phyloP scores from a whole-genome alignment of 2,888 invertebrate species.

The Drosophila borealis region DNA sequence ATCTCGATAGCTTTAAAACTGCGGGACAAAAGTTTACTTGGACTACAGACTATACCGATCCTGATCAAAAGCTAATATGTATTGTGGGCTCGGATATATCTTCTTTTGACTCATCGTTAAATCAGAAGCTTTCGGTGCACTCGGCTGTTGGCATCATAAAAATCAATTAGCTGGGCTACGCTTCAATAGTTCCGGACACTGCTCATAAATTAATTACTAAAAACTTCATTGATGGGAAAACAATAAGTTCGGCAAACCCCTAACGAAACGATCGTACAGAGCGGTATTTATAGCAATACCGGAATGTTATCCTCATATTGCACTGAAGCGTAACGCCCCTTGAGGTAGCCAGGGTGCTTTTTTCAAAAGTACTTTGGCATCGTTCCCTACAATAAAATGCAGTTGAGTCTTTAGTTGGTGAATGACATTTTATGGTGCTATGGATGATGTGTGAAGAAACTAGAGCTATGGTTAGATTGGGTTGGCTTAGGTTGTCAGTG shows the following conservation, averaged over 20 bases:
- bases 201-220: conserved; percentile 69
- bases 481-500: conserved; percentile 12
- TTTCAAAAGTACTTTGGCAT: not conserved
- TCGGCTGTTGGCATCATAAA: too few species aligned
- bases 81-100: too few species aligned
- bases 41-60: too few species aligned
- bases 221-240: conserved; percentile 59
- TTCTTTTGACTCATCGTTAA: not conserved
- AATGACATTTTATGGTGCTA: conserved; percentile 43
- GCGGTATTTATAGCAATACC: not conserved
- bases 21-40: too few species aligned
- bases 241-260: conserved; percentile 46
- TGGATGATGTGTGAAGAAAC: conserved; percentile 38
- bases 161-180: conserved; percentile 59
- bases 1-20: too few species aligned
- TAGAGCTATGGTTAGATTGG: conserved; percentile 32
- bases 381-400: conserved; percentile 14
- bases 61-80: too few species aligned
- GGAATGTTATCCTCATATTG: conserved; percentile 5
- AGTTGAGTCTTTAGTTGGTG: conserved; percentile 43
- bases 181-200: conserved; percentile 35
- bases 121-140: not conserved
- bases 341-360: conserved; percentile 6
- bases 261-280: conserved; percentile 4
- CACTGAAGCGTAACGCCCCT: conserved; percentile 57